These are phyloP conservation scores for Dryas iulia DNA, from an alignment of 1,140 invertebrate species.

Conservation along the genomic window DNA sequence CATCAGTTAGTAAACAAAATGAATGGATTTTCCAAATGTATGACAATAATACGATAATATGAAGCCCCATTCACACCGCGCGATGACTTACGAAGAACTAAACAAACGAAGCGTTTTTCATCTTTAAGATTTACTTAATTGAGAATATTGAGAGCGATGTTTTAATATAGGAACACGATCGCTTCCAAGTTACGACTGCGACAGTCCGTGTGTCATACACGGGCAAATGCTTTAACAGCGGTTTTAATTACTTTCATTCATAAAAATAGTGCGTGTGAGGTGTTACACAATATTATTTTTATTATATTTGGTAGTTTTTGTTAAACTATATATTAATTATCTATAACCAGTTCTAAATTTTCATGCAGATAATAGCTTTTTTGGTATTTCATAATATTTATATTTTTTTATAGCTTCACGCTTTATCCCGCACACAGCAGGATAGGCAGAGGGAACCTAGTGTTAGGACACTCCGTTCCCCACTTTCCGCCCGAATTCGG, in stretches of 20 bases:
- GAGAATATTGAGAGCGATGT: conserved; percentile 5
- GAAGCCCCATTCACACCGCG: conserved; percentile 21
- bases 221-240: not conserved
- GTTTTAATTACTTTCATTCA: conserved; percentile 25
- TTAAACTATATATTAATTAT: not conserved
- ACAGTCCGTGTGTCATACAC: conserved; percentile 4
- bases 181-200: conserved; percentile 8
- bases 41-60: conserved; percentile 42
- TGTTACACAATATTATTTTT: not conserved
- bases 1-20: conserved; percentile 43
- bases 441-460: too few species aligned
- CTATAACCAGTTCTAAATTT: not conserved
- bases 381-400: too few species aligned
- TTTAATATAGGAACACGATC: conserved; percentile 11
- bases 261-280: not conserved
- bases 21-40: conserved; percentile 63
- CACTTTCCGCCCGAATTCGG: too few species aligned
- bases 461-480: too few species aligned
- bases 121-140: conserved; percentile 21
- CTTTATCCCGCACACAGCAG: too few species aligned
- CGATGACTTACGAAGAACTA: conserved; percentile 24
- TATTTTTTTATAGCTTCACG: too few species aligned
- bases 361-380: too few species aligned
- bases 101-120: conserved; percentile 25
- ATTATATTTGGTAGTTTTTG: too few species aligned